Evolutionary conservation across 92 coral and sea anemone species (phyloP), one percentile per base, ranked within the genome.

Genomic region (Paramuricea clavata): DNA sequence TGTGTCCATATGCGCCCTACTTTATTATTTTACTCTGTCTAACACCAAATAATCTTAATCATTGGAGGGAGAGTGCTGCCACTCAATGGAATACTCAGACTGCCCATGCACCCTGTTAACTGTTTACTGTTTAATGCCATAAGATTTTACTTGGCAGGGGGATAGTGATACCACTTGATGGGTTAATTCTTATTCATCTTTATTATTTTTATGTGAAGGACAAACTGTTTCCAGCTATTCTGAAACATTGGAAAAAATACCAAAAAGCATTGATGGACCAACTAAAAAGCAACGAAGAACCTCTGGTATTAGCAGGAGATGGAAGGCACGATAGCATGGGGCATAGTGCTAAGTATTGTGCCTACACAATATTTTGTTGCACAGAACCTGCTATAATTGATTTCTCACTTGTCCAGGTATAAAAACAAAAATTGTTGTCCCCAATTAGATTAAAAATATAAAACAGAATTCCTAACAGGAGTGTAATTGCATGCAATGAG

Each of bases 251-350:
- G 74, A 79, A 79, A 13, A 79, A 79, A 1, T 60, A 79, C 27
- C 85, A 79, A 36, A 34, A 39, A 26, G 7, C 50, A 34, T 22
- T 79, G 16, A n/a, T 79, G 74, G 49, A 59, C 21, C 16, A 79
- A 21, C 12, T 57, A 25, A 79, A 79, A 44, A 31, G 30, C 7
- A 44, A 34, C 7, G 72, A 67, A 30, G 34, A 39, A 47, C 52
- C 52, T 47, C 17, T 62, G 6, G 75, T 62, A 1, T 50, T 81
- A 19, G 85, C 85, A 17, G 85, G 85, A 65, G 74, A 81, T 81
- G 85, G 85, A 2, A 43, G 85, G 50, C 85, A 77, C 22, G 83
- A 77, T 64, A 77, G 83, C 83, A 77, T 77, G 83, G 83, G 83
- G 16, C 83, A 77, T 39, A 77, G 69, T 50, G 83, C 83, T 19